Evolutionary conservation across 2,797 vertebrate species (phyloP), one percentile per base, ranked within the genome.

Genomic region (Trematomus bernacchii): DNA sequence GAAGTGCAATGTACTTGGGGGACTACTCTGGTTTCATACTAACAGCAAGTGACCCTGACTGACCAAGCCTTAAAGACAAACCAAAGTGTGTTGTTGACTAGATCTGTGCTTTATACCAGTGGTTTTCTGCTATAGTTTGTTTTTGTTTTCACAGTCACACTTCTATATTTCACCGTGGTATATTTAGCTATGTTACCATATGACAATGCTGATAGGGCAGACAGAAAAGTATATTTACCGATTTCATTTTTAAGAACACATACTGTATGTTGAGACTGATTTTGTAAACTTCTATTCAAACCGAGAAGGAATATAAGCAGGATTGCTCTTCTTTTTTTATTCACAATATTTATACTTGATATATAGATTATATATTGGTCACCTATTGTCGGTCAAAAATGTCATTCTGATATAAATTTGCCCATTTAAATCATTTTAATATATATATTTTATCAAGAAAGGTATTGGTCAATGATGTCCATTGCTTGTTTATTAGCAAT

Each of bases 31-130:
- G 50, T 57, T 42, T 57, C 46, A 71, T 55, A 18, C 55, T 46
- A 62, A 71, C 54, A 61, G 16, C 15, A 66, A 53, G 46, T 14
- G 14, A 63, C 60, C 54, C 46, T 52, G 37, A 48, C 30, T 14
- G 50, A 71, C 50, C 53, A 18, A 71, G 59, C 58, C 51, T 42
- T 8, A 44, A 46, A 69, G 44, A 46, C 19, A 55, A 76, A 57
- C 30, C 4, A 3, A 8, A 44, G 27, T 57, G 37, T 60, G 30
- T 44, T 68, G 62, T 64, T 62, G 57, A 21, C 50, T 57, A 11
- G 10, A 33, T 73, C 42, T 73, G 12, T 21, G 37, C 15, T 18
- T 12, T 65, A 40, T 21, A 50, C 14, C 27, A n/a, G 23, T 65
- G 1, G 14, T 4, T 47, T 47, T 72, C 27, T 61, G 10, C 12